phyloP scores from a whole-genome alignment of 2,797 vertebrate species.

The Spinibarbus caldwelli region DNA sequence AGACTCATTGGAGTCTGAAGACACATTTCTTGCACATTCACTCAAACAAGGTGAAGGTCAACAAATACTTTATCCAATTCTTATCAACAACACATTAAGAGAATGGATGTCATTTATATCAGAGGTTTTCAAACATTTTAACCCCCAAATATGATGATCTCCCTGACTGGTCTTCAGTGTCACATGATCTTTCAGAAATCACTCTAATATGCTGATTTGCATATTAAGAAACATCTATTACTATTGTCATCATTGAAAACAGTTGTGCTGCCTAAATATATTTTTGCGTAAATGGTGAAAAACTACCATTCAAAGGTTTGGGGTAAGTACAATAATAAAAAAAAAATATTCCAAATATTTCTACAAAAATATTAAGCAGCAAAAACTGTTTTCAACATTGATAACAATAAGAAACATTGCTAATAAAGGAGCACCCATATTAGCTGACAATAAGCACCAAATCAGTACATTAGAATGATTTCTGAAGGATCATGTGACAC shows the following conservation, averaged over 20 bases:
- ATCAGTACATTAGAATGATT: too few species aligned
- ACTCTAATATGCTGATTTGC: background rate
- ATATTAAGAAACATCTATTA: background rate
- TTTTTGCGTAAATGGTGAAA: background rate
- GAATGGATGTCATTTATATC: constrained; percentile 53
- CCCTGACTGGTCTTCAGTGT: background rate
- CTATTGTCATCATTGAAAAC: background rate
- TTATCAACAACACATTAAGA: constrained; percentile 70
- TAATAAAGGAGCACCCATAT: too few species aligned
- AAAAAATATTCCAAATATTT: too few species aligned
- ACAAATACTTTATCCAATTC: constrained; percentile 70
- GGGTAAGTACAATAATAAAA: too few species aligned
- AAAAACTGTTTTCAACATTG: too few species aligned
- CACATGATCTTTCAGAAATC: background rate
- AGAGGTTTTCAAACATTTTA: background rate
- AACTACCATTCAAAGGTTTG: too few species aligned
- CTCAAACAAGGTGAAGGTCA: constrained; percentile 72
- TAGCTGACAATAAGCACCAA: too few species aligned
- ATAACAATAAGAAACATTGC: too few species aligned
- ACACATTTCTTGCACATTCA: constrained; percentile 62
- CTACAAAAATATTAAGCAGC: too few species aligned
- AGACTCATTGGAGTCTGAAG: constrained; percentile 58
- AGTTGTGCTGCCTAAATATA: background rate
- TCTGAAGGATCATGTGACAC: too few species aligned
- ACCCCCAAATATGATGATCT: background rate